Percentiles rank a stretch among this genome's conserved stretches.
Evolutionary conservation across 2,113 vertebrate genomes (phyloP).

Genomic region (Lutjanus erythropterus): DNA sequence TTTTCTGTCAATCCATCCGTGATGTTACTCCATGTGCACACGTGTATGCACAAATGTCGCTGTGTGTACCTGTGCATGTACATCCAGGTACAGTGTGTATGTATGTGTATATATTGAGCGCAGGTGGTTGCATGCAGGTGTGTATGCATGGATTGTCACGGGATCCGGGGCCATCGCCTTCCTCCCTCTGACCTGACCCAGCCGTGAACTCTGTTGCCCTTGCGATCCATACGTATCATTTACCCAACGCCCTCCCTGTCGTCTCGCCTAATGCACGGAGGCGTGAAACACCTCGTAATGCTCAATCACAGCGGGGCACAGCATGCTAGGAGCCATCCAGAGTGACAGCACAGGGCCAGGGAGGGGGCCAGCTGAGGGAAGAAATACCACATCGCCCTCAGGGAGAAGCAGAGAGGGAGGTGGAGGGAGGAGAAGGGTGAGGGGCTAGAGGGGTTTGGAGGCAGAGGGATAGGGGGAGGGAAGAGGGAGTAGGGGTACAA

Average conservation of each 20-base stretch:
- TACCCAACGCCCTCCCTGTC: constrained; percentile 85
- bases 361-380: constrained; percentile 76
- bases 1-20: constrained; percentile 38
- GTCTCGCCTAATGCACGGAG: constrained; percentile 88
- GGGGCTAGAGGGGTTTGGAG: constrained; percentile 30
- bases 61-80: not conserved
- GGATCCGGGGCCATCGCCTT: constrained; percentile 7
- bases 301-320: constrained; percentile 88
- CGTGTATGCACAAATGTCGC: not conserved
- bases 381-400: constrained; percentile 83
- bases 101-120: not conserved
- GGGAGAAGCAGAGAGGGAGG: constrained; percentile 74
- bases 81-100: not conserved
- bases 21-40: constrained; percentile 30
- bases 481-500: constrained; percentile 21
- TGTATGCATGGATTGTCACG: constrained; percentile 42
- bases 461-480: constrained; percentile 14
- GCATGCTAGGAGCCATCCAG: constrained; percentile 86
- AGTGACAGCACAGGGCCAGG: constrained; percentile 81
- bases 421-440: constrained; percentile 54
- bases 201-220: constrained; percentile 85
- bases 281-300: constrained; percentile 91
- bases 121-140: constrained; percentile 36
- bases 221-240: constrained; percentile 87
- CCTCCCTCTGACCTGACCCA: constrained; percentile 84